Conservation (phyloP, 2,797 vertebrate genomes). For the Meda fulgida region DNA sequence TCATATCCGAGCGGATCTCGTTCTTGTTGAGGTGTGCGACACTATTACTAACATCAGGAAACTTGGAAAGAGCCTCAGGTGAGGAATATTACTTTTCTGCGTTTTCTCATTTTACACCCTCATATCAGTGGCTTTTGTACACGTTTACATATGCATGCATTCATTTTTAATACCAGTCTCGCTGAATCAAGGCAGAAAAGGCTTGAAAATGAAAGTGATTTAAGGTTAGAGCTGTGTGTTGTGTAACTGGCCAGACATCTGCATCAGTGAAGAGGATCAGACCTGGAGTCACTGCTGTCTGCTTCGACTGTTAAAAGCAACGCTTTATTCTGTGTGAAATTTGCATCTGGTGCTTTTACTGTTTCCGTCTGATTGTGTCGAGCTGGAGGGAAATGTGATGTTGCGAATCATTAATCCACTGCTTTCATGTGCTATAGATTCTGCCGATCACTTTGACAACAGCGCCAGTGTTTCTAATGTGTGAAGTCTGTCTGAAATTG, state of each 20-base stretch:
- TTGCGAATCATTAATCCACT: neutral
- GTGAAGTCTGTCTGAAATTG: neutral
- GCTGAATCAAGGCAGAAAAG: too few species aligned
- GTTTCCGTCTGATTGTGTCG: neutral
- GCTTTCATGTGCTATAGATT: too few species aligned
- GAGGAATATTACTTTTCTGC: neutral
- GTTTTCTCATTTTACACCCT: neutral
- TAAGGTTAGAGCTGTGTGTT: neutral
- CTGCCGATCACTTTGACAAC: too few species aligned
- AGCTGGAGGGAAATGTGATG: neutral
- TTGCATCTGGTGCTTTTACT: slow-evolving; percentile 45
- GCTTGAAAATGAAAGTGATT: too few species aligned
- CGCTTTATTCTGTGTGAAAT: slow-evolving; percentile 7
- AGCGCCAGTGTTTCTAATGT: neutral
- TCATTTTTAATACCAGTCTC: neutral
- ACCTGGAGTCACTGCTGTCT: slow-evolving; percentile 7
- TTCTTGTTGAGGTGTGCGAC: slow-evolving; percentile 7
- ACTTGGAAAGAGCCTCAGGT: slow-evolving; percentile 10
- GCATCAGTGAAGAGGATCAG: neutral
- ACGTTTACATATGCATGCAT: too few species aligned
- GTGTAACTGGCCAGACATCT: neutral
- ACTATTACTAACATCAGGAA: slow-evolving; percentile 17
- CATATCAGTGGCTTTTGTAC: too few species aligned
- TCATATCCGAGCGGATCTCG: slow-evolving; percentile 29
- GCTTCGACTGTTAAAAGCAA: slow-evolving; percentile 32